Conservation (phyloP, 2,797 vertebrate genomes). For the Esox masquinongy region DNA sequence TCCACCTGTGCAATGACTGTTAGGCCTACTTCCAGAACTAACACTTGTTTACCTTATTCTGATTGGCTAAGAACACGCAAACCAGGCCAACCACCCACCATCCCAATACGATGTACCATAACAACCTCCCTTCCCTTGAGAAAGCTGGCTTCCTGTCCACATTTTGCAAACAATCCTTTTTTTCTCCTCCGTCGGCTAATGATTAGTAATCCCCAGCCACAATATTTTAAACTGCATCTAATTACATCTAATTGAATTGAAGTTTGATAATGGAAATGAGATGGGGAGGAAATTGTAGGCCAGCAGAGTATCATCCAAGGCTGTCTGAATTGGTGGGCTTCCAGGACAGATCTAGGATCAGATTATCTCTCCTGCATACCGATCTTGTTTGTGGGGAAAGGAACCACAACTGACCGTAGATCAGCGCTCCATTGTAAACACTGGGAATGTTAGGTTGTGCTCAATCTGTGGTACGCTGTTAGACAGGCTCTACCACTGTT, state of each 20-base stretch:
- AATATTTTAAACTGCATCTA: conserved; percentile 63
- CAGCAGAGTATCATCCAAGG: no score
- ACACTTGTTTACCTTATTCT: conserved; percentile 49
- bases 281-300: conserved; percentile 18
- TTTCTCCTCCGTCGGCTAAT: conserved; percentile 54
- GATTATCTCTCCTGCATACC: no score
- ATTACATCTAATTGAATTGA: conserved; percentile 62
- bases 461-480: no score
- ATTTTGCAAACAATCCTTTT: conserved; percentile 25
- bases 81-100: no score
- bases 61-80: conserved; percentile 37
- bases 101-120: background rate
- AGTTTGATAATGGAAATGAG: conserved; percentile 43
- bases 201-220: conserved; percentile 48
- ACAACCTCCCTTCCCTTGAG: background rate
- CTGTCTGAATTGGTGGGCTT: no score
- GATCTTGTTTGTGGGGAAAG: no score
- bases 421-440: no score
- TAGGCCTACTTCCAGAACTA: conserved; percentile 26
- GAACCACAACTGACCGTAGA: no score
- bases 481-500: no score
- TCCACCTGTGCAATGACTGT: background rate
- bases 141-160: background rate
- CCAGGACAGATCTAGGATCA: no score
- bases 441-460: no score